Base-by-base conservation (phyloP, 2,888 invertebrate genomes). In the Morinoia aosen region DNA sequence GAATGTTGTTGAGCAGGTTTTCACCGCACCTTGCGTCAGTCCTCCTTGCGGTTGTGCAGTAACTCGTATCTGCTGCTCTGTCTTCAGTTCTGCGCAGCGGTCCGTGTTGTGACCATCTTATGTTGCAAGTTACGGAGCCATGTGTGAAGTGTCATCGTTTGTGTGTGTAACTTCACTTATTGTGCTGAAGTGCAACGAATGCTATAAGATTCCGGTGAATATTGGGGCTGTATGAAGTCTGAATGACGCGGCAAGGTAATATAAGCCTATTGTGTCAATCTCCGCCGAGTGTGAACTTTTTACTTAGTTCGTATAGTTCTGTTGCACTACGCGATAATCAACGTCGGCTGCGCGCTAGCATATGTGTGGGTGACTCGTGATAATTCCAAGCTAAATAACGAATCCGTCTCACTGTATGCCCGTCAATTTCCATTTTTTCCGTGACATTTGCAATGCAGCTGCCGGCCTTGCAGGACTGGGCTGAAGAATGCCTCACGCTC, bases 1-100 rank as follows among this genome's bases (percentile, higher is more conserved):
- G 93, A 93, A 93, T 93, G 93, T 93, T 93, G 93, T 33, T 93
- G 58, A 57, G 57, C 93, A 93, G 93, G 93, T 93, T 93, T 48
- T 33, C 39, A 93, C 93, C 93, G 93, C 93, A 93, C 57, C 93
- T 93, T 93, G 93, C 93, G 57, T 48, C 58, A 57, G 93, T 33
- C 58, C 39, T 33, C 58, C n/a, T 93, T 93, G 57, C 40, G n/a
- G 93, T 48, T 56, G 40, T 57, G 93, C 93, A 93, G 93, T 57
- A 93, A 48, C 93, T 48, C 25, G 12, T 4, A 14, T 88, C 88
- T 61, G 14, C 61, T 61, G 25, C 76, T 19, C 76, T 19, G 76
- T 76, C 76, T 76, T 76, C 76, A 33, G 76, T 19, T 76, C 76
- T 76, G 16, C 76, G 61, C 19, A 61, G 61, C 19, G 61, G 14